Evolutionary conservation across 2,888 invertebrate genomes (phyloP), one percentile per base, ranked within the genome.

Genomic region (Dasypogon diadema): DNA sequence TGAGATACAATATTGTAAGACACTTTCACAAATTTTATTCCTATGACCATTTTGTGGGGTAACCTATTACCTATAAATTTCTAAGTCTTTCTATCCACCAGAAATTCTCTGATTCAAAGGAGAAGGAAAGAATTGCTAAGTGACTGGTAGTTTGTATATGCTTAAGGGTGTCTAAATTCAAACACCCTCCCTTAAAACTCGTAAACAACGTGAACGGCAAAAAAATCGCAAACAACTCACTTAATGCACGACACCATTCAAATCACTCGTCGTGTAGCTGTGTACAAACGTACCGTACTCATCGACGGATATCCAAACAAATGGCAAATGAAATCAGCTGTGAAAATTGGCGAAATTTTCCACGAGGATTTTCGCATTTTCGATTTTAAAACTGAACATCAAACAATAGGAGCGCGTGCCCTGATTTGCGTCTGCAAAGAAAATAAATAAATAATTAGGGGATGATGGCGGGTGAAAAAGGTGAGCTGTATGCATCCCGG

Each of bases 301-400:
- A 58, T 42, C 58, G 46, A 24, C 48, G 79, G 75, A 80, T 80
- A 80, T 79, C 78, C 79, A 80, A 80, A 80, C 78, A 80, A 80
- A 80, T 79, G 77, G 77, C 76, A 80, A 82, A 82, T 82, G 82
- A 84, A 85, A 85, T 85, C 85, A 85, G 86, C 86, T 85, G 85
- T 84, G 83, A 85, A 84, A 83, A 85, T 85, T 84, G 83, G 83
- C 81, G 84, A 85, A 85, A 82, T 82, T 85, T 85, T 85, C 85
- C 85, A 85, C 85, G 85, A 85, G 84, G 85, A 85, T 85, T 86
- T 85, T 83, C 60, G 70, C 56, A 70, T 76, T 76, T 76, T 74
- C 73, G 58, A 76, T 76, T 65, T 78, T 72, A 75, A 77, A 77
- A 76, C 70, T 76, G 70, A 76, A 76, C 74, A 74, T 60, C 72